Base-by-base conservation (phyloP, 2,113 vertebrate species). In the Bagarius yarrelli region DNA sequence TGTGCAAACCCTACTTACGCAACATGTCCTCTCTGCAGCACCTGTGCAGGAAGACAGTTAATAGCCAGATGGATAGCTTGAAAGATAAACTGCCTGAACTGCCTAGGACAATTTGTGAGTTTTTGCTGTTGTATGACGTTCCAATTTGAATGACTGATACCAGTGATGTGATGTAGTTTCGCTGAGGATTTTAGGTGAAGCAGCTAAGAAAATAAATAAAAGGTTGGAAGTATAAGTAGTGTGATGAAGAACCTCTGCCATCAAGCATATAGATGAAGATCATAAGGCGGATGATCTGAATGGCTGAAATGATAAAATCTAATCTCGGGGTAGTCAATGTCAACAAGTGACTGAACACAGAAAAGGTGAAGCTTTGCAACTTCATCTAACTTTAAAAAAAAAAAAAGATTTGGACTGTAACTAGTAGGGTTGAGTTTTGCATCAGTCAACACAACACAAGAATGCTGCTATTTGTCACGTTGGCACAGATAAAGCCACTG, bases 21-120 rank as follows among this genome's bases (percentile, higher is more conserved):
- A 95, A 87, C 2, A 91, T 98, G 84, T 96, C 96, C 81, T 95
- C 93, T 0, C 90, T 99, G 83, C 96, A 99, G 88, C 98, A 99
- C 86, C 92, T 99, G 83, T 98, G 97, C 88, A 94, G 98, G 77
- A 99, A 98, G 90, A 97, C 96, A 0, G 96, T 99, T 73, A 99
- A 99, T 0, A 95, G 96, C 77, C 94, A 96, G 87, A 86, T 95
- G 90, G 95, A 95, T 85, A 92, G 94, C 69, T 96, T 95, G 0
- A 93, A 91, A 87, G 94, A 96, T 69, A 93, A 97, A 87, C 94
- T 99, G 83, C 98, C 98, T 0, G 91, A 91, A 60, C 92, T 93
- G n/a, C n/a, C n/a, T n/a, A 95, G 94, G 89, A n/a, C n/a, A n/a
- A n/a, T n/a, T n/a, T n/a, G n/a, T n/a, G 95, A 99, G 85, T 99